Conservation (phyloP, 2,113 vertebrate genomes). For the Saccopteryx bilineata region DNA sequence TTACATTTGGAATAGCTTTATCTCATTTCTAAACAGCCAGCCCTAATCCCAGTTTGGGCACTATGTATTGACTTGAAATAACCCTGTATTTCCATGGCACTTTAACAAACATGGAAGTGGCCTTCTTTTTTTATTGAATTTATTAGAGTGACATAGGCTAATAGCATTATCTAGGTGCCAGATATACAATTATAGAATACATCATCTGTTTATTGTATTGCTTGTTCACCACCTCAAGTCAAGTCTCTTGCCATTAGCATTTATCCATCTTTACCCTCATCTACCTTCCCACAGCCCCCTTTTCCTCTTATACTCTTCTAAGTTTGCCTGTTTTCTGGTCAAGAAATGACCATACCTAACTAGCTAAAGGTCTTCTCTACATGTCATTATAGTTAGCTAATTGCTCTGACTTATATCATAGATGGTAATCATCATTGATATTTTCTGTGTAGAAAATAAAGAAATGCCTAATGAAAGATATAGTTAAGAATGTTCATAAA, state of each 20-base stretch:
- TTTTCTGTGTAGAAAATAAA: constrained; percentile 32
- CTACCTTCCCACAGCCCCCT: neutral
- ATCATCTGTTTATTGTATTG: neutral
- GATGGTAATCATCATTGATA: neutral
- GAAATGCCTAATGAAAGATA: neutral
- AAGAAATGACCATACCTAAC: constrained; percentile 45
- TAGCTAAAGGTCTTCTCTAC: neutral
- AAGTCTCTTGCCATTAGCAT: neutral
- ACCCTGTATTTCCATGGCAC: neutral
- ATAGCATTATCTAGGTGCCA: neutral
- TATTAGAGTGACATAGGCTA: neutral
- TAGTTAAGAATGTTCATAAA: constrained; percentile 12
- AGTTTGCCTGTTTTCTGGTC: neutral
- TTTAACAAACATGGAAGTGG: constrained; percentile 4
- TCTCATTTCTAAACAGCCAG: neutral
- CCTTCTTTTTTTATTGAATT: neutral
- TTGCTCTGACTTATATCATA: neutral
- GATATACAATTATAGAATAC: neutral
- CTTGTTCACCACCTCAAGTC: neutral
- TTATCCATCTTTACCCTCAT: neutral
- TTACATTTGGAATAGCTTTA: neutral
- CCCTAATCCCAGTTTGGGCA: neutral
- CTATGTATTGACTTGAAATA: neutral
- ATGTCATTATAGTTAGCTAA: neutral
- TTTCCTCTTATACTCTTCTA: neutral